Percentiles rank a stretch among this genome's conserved stretches.
Conservation (phyloP, 2,113 vertebrate genomes). For the Pollimyrus isidori region DNA sequence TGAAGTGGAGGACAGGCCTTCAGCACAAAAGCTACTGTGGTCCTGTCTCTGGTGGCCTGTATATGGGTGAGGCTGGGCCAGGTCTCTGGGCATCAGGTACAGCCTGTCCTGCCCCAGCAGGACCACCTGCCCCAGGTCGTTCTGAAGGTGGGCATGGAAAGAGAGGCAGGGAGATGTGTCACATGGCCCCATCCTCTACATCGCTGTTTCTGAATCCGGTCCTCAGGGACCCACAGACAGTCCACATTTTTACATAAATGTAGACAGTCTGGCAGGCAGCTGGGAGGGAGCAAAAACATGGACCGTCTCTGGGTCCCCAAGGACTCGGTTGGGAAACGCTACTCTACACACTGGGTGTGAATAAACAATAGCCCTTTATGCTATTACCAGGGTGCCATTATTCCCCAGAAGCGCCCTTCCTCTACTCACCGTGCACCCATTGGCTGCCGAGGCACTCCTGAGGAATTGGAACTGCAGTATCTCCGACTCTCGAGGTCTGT, state of each 20-base stretch:
- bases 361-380: not conserved
- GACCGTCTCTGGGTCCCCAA: not conserved
- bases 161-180: not conserved
- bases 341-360: not conserved
- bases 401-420: not conserved
- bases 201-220: not conserved
- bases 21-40: constrained; percentile 55
- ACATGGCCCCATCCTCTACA: not conserved
- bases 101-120: constrained; percentile 94
- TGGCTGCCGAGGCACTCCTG: constrained; percentile 91
- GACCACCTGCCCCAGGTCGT: constrained; percentile 94
- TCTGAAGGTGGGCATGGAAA: constrained; percentile 56
- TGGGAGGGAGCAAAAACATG: not conserved
- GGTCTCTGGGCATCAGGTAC: constrained; percentile 90
- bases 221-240: not conserved
- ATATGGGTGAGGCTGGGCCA: constrained; percentile 69
- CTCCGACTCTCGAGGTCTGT: constrained; percentile 55
- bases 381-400: not conserved
- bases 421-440: constrained; percentile 88
- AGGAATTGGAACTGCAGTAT: constrained; percentile 96
- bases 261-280: not conserved
- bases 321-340: not conserved
- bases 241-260: not conserved
- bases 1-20: constrained; percentile 56
- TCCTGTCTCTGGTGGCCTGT: constrained; percentile 50